These are phyloP conservation scores for Nematopogon swammerdamellus DNA, from an alignment of 2,888 invertebrate species.

Conservation along the genomic window DNA sequence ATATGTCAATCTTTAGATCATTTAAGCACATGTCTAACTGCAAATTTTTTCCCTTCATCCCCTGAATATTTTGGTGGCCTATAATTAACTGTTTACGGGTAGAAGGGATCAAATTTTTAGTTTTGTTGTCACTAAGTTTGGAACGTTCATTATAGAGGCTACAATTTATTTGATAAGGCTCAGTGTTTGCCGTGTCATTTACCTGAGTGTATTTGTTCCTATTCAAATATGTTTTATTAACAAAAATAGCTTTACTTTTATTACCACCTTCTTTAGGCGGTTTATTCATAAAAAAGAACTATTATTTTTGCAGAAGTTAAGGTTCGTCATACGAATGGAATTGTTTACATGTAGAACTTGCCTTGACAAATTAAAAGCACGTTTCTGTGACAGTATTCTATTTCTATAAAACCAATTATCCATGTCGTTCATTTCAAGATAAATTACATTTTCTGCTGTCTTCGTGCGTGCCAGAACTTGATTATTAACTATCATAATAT, in stretches of 20 bases:
- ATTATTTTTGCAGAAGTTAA: neutral
- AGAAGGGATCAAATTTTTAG: neutral
- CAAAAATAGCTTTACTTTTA: neutral
- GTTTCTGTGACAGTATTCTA: neutral
- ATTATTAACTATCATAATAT: neutral
- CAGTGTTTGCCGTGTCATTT: too few species aligned
- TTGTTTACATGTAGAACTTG: neutral
- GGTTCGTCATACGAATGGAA: neutral
- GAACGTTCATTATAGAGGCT: neutral
- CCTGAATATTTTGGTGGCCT: constrained; percentile 4
- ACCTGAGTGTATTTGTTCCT: too few species aligned
- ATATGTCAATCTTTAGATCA: constrained; percentile 4
- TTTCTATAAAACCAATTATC: neutral
- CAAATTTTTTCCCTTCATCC: neutral
- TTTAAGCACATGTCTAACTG: neutral
- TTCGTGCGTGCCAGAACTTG: neutral
- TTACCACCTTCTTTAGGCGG: neutral
- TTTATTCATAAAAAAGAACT: neutral
- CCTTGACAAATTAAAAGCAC: neutral
- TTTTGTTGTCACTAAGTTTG: neutral
- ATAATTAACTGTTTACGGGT: neutral
- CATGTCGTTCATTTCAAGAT: neutral
- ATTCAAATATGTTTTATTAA: too few species aligned
- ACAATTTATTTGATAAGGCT: too few species aligned
- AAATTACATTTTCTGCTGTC: neutral